Evolutionary conservation across 2,797 vertebrate species (phyloP).

Genomic region (Cheirogaleus major): DNA sequence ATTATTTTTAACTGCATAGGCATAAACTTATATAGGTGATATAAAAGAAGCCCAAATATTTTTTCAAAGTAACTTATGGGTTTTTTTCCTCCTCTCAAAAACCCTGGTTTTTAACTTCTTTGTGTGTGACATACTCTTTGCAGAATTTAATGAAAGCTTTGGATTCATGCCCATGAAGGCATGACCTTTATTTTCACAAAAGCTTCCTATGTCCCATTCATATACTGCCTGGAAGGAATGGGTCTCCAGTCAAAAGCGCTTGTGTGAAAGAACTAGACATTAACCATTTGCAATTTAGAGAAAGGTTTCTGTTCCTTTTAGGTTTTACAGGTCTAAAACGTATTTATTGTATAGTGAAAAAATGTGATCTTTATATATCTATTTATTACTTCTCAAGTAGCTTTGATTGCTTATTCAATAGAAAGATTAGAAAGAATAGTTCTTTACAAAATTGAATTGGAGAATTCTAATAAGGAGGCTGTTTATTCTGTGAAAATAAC

Average conservation of each 20-base stretch:
- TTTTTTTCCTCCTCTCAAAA: conserved; percentile 37
- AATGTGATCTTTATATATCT: conserved; percentile 54
- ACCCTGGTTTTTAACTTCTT: background rate
- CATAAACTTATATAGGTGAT: background rate
- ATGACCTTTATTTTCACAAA: conserved; percentile 50
- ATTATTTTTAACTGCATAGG: background rate
- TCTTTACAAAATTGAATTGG: conserved; percentile 47
- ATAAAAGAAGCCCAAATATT: background rate
- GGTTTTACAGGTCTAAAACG: conserved; percentile 29
- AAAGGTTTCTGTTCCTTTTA: conserved; percentile 20
- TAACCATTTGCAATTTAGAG: conserved; percentile 50
- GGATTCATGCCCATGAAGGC: background rate
- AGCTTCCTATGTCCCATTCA: background rate
- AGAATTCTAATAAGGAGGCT: conserved; percentile 50
- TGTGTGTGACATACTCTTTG: background rate
- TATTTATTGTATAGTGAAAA: conserved; percentile 5
- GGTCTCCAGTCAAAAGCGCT: background rate
- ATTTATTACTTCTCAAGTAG: conserved; percentile 55
- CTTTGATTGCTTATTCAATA: conserved; percentile 62
- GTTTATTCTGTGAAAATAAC: conserved; percentile 54
- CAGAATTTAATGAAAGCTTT: conserved; percentile 48
- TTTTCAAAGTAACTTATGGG: background rate
- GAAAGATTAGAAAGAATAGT: conserved; percentile 42
- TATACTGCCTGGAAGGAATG: background rate
- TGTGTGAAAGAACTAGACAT: conserved; percentile 7